Conservation (phyloP, 2,888 invertebrate genomes). For the Glyphotaelius pellucidus region DNA sequence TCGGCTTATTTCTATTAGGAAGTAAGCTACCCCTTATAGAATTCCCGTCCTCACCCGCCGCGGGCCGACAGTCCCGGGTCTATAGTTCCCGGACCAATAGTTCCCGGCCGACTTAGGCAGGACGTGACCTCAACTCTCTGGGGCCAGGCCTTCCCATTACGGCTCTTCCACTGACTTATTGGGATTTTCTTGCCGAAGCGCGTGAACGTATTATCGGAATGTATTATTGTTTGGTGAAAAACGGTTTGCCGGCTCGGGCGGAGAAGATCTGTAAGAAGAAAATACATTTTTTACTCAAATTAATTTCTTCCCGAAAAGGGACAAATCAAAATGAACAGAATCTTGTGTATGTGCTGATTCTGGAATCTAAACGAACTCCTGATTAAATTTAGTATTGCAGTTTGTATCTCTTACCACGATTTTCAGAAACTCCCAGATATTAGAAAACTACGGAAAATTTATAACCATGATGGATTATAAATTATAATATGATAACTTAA, state of each 20-base stretch:
- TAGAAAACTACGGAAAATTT: background rate
- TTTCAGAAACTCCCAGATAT: background rate
- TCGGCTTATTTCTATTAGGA: background rate
- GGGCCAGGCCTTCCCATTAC: background rate
- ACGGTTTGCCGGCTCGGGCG: background rate
- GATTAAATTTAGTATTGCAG: background rate
- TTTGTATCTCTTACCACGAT: background rate
- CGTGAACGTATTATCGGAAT: background rate
- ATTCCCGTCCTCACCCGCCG: background rate
- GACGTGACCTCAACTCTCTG: slow-evolving; percentile 20
- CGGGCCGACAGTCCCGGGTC: background rate
- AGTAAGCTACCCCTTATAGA: background rate
- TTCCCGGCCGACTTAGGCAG: slow-evolving; percentile 3
- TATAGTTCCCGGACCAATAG: background rate
- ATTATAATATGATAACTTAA: no score
- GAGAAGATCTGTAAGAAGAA: background rate
- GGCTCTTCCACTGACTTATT: background rate
- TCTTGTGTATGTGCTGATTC: background rate
- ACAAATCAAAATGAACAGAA: background rate
- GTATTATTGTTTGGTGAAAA: background rate
- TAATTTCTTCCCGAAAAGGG: background rate
- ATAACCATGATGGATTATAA: background rate
- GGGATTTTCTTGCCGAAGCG: background rate
- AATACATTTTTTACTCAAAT: background rate
- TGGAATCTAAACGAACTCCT: background rate